Evolutionary conservation across 2,888 invertebrate genomes (phyloP).

Genomic region (Parnassius glacialis): DNA sequence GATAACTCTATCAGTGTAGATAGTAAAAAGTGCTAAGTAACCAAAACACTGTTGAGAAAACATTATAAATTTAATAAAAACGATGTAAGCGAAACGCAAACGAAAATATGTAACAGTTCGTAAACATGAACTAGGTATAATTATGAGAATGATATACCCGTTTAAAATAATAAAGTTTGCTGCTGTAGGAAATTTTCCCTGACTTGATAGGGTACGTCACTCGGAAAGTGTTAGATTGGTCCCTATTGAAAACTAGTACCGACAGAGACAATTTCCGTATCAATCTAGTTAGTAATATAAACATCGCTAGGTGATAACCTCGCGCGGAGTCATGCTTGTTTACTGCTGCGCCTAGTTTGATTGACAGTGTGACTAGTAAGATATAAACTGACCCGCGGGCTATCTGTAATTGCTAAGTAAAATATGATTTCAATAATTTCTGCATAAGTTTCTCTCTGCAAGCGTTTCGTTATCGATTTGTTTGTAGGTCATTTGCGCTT

Average conservation of each 20-base stretch:
- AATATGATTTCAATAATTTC: conserved; percentile 2
- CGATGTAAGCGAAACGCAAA: neutral
- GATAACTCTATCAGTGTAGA: conserved; percentile 19
- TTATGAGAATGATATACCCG: neutral
- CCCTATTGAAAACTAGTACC: conserved; percentile 27
- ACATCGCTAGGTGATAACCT: conserved; percentile 50
- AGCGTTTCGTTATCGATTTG: conserved; percentile 9
- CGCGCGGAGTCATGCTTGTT: conserved; percentile 46
- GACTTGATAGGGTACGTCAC: no score
- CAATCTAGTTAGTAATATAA: conserved; percentile 37
- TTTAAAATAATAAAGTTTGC: no score
- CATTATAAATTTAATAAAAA: conserved; percentile 4
- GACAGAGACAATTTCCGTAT: conserved; percentile 52
- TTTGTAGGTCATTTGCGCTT: conserved; percentile 15
- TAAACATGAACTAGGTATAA: neutral
- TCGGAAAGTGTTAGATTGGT: conserved; percentile 29
- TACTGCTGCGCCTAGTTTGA: conserved; percentile 63
- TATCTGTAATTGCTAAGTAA: conserved; percentile 41
- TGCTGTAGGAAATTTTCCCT: no score
- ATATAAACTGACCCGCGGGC: conserved; percentile 44
- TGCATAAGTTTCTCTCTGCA: conserved; percentile 5
- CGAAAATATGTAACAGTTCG: neutral
- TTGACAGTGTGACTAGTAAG: conserved; percentile 57
- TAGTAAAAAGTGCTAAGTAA: conserved; percentile 17
- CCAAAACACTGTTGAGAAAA: conserved; percentile 2